phyloP scores from a whole-genome alignment of 2,113 vertebrate species.

The Vanacampus margaritifer region DNA sequence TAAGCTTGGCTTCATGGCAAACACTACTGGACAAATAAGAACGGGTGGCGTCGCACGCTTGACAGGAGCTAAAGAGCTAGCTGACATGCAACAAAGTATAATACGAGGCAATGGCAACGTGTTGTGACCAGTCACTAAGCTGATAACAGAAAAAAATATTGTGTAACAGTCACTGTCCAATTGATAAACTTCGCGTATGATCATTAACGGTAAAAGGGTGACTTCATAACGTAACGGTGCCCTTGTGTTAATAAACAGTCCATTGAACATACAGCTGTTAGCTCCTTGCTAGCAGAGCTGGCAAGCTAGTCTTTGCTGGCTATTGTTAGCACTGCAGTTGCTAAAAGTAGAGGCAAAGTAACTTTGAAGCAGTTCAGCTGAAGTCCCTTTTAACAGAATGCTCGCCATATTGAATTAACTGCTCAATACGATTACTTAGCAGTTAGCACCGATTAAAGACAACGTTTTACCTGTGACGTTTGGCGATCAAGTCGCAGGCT shows the following conservation, averaged over 20 bases:
- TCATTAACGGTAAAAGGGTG: background rate
- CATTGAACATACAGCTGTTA: constrained; percentile 2
- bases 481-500: constrained; percentile 29
- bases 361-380: background rate
- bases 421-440: fast-evolving
- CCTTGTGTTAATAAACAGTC: background rate
- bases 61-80: constrained; percentile 37
- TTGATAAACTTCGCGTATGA: background rate
- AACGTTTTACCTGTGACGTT: background rate
- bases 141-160: background rate
- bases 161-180: background rate
- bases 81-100: constrained; percentile 14
- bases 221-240: background rate
- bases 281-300: constrained; percentile 13
- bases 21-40: background rate
- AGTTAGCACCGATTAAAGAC: background rate
- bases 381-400: too few species aligned
- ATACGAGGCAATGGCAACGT: constrained; percentile 38
- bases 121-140: constrained; percentile 38
- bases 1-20: background rate
- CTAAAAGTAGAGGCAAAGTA: constrained; percentile 12
- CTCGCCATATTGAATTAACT: fast-evolving
- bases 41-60: constrained; percentile 42
- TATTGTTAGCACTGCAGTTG: constrained; percentile 27
- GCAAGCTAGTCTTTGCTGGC: constrained; percentile 40